A percentile compares a stretch with the other conserved stretches of the same genome.
Conservation (phyloP, 1,140 invertebrate genomes). For the Papilio polytes region DNA sequence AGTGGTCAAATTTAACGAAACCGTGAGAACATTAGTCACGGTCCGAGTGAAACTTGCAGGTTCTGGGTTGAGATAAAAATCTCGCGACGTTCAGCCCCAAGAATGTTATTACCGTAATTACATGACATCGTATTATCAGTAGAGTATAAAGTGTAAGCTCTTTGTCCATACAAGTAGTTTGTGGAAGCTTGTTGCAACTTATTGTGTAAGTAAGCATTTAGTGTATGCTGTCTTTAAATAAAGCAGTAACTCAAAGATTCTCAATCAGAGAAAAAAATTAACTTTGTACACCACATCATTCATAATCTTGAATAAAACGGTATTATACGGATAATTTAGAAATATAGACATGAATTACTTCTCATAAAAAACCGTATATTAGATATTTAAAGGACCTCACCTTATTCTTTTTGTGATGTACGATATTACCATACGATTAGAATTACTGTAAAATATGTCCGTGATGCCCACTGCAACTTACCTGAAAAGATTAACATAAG, state of each 20-base stretch:
- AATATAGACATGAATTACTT: neutral
- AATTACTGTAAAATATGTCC: conserved; percentile 24
- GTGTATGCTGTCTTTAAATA: neutral
- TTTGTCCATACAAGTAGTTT: neutral
- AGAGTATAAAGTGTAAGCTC: neutral
- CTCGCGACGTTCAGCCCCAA: neutral
- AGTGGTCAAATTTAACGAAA: conserved; percentile 25
- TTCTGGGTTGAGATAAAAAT: conserved; percentile 1
- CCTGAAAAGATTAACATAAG: conserved; percentile 26
- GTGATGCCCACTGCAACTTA: conserved; percentile 9
- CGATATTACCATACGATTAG: conserved; percentile 18
- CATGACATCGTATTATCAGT: neutral
- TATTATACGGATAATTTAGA: neutral
- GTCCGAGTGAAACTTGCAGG: conserved; percentile 5
- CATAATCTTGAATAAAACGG: neutral
- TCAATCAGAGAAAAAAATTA: neutral
- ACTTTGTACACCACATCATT: neutral
- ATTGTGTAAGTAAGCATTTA: neutral
- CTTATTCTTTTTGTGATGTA: conserved; percentile 14
- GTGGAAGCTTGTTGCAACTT: neutral
- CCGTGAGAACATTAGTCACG: conserved; percentile 21
- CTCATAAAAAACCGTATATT: neutral
- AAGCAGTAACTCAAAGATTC: neutral
- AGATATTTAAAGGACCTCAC: conserved; percentile 4
- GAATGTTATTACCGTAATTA: conserved; percentile 2